These are phyloP conservation scores for Connochaetes taurinus DNA, from an alignment of 2,113 vertebrate genomes.

Conservation along the genomic window DNA sequence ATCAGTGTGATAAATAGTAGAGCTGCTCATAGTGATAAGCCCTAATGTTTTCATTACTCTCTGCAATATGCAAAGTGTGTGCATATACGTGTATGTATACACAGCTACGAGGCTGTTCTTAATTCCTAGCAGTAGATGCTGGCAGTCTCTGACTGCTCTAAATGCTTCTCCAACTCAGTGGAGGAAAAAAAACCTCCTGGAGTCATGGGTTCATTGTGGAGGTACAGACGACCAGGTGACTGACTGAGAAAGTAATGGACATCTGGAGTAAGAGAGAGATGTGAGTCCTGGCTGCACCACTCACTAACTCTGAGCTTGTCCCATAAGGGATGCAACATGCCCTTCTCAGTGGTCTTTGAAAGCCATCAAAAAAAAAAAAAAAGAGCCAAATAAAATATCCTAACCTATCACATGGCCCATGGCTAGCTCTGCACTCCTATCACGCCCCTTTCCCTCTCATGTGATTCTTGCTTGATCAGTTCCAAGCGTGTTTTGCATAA, in stretches of 20 bases:
- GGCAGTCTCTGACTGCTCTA: neutral
- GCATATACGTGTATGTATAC: neutral
- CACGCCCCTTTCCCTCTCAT: neutral
- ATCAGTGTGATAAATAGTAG: neutral
- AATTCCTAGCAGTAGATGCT: neutral
- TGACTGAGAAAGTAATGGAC: neutral
- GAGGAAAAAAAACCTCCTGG: neutral
- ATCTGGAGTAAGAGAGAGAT: neutral
- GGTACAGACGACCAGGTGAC: neutral
- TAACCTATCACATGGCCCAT: accelerated
- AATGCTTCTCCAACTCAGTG: neutral
- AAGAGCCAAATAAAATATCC: neutral
- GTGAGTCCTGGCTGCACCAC: neutral
- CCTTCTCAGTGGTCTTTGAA: neutral
- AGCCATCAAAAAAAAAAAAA: too few species aligned
- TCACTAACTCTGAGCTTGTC: neutral
- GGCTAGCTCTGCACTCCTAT: neutral
- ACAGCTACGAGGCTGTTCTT: neutral
- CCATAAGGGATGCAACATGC: neutral
- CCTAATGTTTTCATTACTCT: neutral
- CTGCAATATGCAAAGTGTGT: neutral
- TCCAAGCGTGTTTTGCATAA: neutral
- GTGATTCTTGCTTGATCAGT: neutral
- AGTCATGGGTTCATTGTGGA: neutral
- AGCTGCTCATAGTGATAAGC: neutral